Percentiles rank a stretch among this genome's conserved stretches.
Conservation (phyloP, 2,797 vertebrate genomes). For the Taenioides sp. region DNA sequence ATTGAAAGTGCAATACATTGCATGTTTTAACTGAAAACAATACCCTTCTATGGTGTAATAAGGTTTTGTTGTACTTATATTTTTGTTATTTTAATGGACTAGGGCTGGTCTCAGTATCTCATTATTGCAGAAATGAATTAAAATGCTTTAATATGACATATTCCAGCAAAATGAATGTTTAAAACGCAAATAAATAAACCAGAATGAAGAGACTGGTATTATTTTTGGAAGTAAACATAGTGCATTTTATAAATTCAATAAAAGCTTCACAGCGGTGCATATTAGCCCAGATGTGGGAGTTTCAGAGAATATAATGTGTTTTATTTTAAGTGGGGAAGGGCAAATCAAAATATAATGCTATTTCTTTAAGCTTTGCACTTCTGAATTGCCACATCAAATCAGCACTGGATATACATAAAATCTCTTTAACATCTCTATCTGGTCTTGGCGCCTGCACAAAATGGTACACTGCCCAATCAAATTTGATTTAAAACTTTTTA, state of each 20-base stretch:
- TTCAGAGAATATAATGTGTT: neutral
- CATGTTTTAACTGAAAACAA: neutral
- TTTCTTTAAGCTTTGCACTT: neutral
- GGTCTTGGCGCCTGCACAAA: neutral
- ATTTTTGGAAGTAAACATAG: slow-evolving; percentile 19
- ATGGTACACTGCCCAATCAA: neutral
- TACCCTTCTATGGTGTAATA: neutral
- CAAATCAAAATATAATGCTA: neutral
- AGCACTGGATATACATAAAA: neutral
- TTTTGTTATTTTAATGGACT: neutral
- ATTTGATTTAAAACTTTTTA: neutral
- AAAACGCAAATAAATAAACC: slow-evolving; percentile 12
- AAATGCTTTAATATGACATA: slow-evolving; percentile 22
- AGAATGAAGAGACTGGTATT: neutral
- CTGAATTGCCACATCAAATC: neutral
- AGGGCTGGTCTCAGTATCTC: neutral
- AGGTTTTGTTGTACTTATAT: slow-evolving; percentile 1
- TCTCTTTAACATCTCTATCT: neutral
- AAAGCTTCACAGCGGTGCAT: slow-evolving; percentile 14
- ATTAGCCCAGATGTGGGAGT: neutral
- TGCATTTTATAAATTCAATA: neutral
- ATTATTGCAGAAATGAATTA: neutral
- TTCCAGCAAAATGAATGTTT: slow-evolving; percentile 10
- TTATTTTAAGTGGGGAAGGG: neutral
- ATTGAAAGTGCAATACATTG: slow-evolving; percentile 13